These are phyloP conservation scores for Xylocopa sonorina DNA, from an alignment of 1,140 invertebrate genomes.

Conservation along the genomic window DNA sequence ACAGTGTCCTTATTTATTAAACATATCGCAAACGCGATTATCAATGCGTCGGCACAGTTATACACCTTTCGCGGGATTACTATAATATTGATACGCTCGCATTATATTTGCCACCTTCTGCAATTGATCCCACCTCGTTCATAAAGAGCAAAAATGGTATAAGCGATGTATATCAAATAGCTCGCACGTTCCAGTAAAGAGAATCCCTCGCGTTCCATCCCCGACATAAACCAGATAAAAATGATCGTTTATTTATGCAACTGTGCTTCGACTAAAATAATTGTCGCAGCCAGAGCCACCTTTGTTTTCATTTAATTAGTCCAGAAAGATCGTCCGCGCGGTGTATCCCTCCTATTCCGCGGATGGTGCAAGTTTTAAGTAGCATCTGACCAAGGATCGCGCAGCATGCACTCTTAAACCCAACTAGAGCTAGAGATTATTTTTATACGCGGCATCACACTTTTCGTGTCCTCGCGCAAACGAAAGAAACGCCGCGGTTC, in stretches of 20 bases:
- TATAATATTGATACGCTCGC: too few relatives aligned
- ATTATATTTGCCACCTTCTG: too few relatives aligned
- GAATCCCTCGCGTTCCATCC: neutral
- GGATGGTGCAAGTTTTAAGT: slow-evolving; percentile 30
- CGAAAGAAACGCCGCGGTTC: neutral
- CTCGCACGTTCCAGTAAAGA: neutral
- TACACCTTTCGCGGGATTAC: too few relatives aligned
- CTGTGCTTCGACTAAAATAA: neutral
- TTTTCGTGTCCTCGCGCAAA: neutral
- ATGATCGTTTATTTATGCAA: neutral
- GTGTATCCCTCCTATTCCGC: too few relatives aligned
- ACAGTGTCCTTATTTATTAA: neutral
- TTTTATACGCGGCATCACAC: slow-evolving; percentile 10
- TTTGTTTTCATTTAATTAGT: neutral
- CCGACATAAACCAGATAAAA: neutral
- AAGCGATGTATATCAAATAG: too few relatives aligned
- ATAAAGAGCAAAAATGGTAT: too few relatives aligned
- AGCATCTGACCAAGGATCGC: slow-evolving; percentile 2
- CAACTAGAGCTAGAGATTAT: neutral
- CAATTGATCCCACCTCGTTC: too few relatives aligned
- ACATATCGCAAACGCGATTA: neutral
- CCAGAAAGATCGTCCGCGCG: too few relatives aligned
- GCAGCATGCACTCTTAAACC: slow-evolving; percentile 6
- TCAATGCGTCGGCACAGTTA: neutral
- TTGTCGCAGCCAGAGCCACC: neutral